Percentiles rank a stretch among this genome's conserved stretches.
Conservation (phyloP, 2,797 vertebrate genomes). For the Hipposideros larvatus region DNA sequence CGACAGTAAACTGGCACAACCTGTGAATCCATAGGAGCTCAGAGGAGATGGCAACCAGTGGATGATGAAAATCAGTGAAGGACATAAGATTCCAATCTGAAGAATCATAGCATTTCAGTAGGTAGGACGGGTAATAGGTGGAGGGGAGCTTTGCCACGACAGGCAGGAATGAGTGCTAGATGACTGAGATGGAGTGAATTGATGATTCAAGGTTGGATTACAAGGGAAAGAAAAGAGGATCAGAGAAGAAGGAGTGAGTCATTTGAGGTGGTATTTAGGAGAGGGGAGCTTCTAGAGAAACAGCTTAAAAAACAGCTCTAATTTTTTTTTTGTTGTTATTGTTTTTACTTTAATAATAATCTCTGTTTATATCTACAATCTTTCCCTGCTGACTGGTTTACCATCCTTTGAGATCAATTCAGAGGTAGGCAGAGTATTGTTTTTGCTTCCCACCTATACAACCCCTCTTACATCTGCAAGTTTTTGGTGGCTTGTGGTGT, state of each 20-base stretch:
- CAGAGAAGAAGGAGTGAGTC: neutral
- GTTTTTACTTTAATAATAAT: neutral
- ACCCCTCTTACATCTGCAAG: neutral
- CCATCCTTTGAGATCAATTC: neutral
- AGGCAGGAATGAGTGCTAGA: neutral
- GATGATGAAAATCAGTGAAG: neutral
- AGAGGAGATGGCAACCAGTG: neutral
- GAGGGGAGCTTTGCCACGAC: neutral
- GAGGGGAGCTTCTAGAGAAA: constrained; percentile 3
- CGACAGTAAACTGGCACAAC: neutral
- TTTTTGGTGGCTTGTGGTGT: neutral
- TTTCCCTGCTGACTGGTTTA: neutral
- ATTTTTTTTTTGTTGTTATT: neutral
- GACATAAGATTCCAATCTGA: neutral
- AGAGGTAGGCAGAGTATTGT: neutral
- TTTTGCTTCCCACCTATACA: neutral
- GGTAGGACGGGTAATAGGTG: neutral
- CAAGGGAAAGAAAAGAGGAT: neutral
- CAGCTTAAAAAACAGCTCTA: neutral
- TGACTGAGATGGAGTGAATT: neutral
- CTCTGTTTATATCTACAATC: neutral
- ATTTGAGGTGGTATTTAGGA: neutral
- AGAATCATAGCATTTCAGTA: neutral
- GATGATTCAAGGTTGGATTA: neutral
- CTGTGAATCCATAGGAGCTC: neutral